These are phyloP conservation scores for Beris chalybata DNA, from an alignment of 2,888 invertebrate genomes.

Conservation along the genomic window DNA sequence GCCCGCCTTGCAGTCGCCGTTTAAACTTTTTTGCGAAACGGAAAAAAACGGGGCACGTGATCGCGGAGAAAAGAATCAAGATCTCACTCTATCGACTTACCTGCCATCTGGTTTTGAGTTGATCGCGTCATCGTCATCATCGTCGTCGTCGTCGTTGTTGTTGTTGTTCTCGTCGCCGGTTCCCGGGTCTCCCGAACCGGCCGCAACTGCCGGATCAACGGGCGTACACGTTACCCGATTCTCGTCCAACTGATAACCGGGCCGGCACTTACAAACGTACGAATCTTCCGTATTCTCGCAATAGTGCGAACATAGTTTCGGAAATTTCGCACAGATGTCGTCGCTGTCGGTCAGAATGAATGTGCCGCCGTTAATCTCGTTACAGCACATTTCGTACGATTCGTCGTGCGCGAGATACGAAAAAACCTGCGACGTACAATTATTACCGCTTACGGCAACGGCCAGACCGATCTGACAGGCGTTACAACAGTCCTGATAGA, in stretches of 20 bases:
- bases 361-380: conserved; percentile 41
- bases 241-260: conserved; percentile 57
- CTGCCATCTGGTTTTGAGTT: conserved; percentile 53
- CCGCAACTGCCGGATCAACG: conserved; percentile 19
- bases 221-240: conserved; percentile 59
- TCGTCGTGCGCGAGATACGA: conserved; percentile 56
- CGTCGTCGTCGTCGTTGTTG: not conserved
- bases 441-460: conserved; percentile 58
- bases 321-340: conserved; percentile 62
- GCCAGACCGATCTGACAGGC: conserved; percentile 67
- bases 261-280: conserved; percentile 58
- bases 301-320: conserved; percentile 61
- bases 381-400: conserved; percentile 66
- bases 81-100: conserved; percentile 56
- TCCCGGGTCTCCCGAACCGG: not conserved
- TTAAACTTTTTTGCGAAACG: too few relatives aligned
- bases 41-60: too few relatives aligned
- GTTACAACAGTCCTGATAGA: conserved; percentile 63
- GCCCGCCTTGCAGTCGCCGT: conserved; percentile 5
- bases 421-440: conserved; percentile 60
- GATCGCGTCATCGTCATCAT: not conserved
- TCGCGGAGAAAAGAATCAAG: not conserved
- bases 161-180: not conserved
- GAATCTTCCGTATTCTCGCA: conserved; percentile 64
- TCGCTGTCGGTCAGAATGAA: conserved; percentile 44